These are phyloP conservation scores for Antheraea pernyi DNA, from an alignment of 1,140 invertebrate genomes.

Conservation along the genomic window DNA sequence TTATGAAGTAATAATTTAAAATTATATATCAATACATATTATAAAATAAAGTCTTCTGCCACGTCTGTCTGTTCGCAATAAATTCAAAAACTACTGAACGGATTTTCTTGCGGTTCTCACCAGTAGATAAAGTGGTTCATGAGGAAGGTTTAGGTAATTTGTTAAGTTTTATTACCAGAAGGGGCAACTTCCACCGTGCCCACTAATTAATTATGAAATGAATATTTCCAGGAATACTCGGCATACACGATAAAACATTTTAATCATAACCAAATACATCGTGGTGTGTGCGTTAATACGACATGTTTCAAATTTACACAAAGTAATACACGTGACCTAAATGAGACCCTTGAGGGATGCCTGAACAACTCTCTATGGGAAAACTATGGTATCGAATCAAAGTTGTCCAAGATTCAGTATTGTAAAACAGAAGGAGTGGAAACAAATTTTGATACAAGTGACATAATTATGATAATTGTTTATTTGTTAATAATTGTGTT, in stretches of 20 bases:
- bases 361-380: slow-evolving; percentile 32
- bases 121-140: no score
- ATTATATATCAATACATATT: no score
- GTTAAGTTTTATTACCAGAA: no score
- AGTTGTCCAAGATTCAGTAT: slow-evolving; percentile 25
- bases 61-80: no score
- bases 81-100: no score
- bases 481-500: slow-evolving; percentile 32
- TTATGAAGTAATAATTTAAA: no score
- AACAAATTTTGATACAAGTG: slow-evolving; percentile 23
- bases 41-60: no score
- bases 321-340: slow-evolving; percentile 25
- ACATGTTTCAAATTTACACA: slow-evolving; percentile 37
- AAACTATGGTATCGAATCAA: slow-evolving; percentile 29
- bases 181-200: no score
- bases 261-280: slow-evolving; percentile 76
- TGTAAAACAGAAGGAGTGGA: slow-evolving; percentile 27
- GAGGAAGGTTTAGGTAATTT: no score
- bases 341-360: slow-evolving; percentile 29
- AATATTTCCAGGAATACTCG: slow-evolving; percentile 58
- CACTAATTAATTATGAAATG: neutral
- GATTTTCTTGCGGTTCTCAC: no score
- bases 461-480: slow-evolving; percentile 28
- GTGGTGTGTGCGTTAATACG: slow-evolving; percentile 71
- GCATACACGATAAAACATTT: slow-evolving; percentile 69